Percentiles rank a stretch among this genome's conserved stretches.
Conservation (phyloP, 2,797 vertebrate genomes). For the Squalus acanthias region DNA sequence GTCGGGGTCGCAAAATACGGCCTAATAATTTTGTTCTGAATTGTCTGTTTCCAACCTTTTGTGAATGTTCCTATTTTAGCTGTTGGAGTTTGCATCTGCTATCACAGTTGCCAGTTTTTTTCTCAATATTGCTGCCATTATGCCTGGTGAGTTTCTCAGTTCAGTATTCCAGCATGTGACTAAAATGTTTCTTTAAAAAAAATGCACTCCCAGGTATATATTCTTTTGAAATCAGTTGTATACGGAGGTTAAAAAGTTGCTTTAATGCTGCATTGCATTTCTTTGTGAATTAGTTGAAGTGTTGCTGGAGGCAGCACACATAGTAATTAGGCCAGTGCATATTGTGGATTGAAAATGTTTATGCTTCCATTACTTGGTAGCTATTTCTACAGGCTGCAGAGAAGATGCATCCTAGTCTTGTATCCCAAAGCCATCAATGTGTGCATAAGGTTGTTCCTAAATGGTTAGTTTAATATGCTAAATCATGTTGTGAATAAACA, state of each 20-base stretch:
- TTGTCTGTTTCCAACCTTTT: neutral
- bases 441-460: neutral
- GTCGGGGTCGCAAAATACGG: too few relatives aligned
- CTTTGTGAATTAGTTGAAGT: neutral
- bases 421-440: neutral
- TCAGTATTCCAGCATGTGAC: neutral
- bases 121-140: neutral
- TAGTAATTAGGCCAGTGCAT: neutral
- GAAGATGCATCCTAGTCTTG: neutral
- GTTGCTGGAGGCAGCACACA: neutral
- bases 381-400: neutral
- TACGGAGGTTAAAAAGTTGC: neutral
- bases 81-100: neutral
- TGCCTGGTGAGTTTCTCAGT: neutral
- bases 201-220: neutral
- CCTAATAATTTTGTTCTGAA: neutral
- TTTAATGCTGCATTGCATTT: neutral
- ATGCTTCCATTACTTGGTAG: neutral
- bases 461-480: neutral
- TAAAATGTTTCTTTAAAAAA: neutral
- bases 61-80: neutral
- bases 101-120: neutral
- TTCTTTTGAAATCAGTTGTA: neutral
- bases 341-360: neutral
- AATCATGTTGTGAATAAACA: conserved; percentile 2